phyloP scores from a whole-genome alignment of 2,888 invertebrate species.

The Camptogramma bilineatum region DNA sequence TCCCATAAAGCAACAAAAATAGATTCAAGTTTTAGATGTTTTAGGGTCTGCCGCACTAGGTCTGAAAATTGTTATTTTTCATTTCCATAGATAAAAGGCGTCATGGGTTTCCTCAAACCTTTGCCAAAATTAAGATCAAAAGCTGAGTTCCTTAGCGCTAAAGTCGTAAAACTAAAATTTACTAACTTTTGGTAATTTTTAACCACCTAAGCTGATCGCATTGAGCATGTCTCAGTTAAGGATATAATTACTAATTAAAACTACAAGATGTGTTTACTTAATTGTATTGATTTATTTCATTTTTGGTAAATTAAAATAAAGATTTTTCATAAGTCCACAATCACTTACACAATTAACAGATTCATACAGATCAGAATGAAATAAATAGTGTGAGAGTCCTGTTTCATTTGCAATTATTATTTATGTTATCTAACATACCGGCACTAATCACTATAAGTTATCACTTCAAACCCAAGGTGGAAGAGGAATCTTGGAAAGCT shows the following conservation, averaged over 20 bases:
- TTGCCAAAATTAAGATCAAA: too few species aligned
- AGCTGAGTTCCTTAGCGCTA: too few species aligned
- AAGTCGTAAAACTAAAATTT: too few species aligned
- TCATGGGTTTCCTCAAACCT: too few species aligned
- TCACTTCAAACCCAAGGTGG: slow-evolving; percentile 83
- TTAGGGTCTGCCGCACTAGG: not conserved
- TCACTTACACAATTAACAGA: slow-evolving; percentile 81
- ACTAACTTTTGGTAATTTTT: too few species aligned
- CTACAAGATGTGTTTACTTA: slow-evolving; percentile 50
- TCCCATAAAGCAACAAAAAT: too few species aligned
- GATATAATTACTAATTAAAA: slow-evolving; percentile 4
- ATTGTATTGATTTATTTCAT: slow-evolving; percentile 81
- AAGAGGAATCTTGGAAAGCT: slow-evolving; percentile 82
- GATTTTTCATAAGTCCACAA: slow-evolving; percentile 78
- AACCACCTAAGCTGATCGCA: too few species aligned
- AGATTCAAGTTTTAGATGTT: too few species aligned
- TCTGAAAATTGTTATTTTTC: not conserved
- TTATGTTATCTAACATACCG: slow-evolving; percentile 73
- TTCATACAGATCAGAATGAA: slow-evolving; percentile 84
- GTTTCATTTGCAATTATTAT: slow-evolving; percentile 72
- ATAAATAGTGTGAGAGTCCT: slow-evolving; percentile 83
- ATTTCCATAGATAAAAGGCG: too few species aligned
- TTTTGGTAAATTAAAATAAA: slow-evolving; percentile 84
- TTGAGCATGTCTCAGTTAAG: too few species aligned
- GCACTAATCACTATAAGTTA: slow-evolving; percentile 81